Percentiles rank a stretch among this genome's conserved stretches.
Conservation (phyloP, 2,888 invertebrate genomes). For the Rhyacophila evoluta region DNA sequence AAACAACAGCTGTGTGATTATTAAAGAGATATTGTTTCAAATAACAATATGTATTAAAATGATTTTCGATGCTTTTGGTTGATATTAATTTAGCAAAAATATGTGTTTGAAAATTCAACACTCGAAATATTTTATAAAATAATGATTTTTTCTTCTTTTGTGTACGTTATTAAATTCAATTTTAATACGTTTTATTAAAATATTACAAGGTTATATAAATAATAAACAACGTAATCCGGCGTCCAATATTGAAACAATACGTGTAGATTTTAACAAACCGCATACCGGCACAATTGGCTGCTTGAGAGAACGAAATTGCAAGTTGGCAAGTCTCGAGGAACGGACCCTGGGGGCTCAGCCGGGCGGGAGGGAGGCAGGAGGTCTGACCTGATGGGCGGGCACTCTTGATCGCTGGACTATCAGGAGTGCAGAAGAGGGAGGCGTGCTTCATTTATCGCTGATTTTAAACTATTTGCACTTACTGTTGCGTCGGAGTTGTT, state of each 20-base stretch:
- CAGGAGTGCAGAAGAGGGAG: not conserved
- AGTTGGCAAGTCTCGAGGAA: constrained; percentile 48
- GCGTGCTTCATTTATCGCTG: not conserved
- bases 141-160: too few relatives aligned
- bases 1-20: too few relatives aligned
- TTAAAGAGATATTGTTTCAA: too few relatives aligned
- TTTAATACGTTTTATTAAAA: not conserved
- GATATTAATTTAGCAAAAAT: too few relatives aligned
- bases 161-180: too few relatives aligned
- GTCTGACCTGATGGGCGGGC: constrained; percentile 25
- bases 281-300: constrained; percentile 35
- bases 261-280: constrained; percentile 48
- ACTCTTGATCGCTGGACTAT: constrained; percentile 20
- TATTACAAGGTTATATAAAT: not conserved
- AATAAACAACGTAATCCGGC: not conserved
- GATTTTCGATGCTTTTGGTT: too few relatives aligned
- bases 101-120: too few relatives aligned
- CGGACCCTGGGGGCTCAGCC: constrained; percentile 23
- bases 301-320: constrained; percentile 49
- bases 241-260: constrained; percentile 34
- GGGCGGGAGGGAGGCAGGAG: constrained; percentile 32
- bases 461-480: not conserved
- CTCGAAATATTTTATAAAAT: too few relatives aligned
- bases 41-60: too few relatives aligned
- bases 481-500: not conserved